Evolutionary conservation across 2,888 invertebrate genomes (phyloP).

Genomic region (Nemotelus nigrinus): DNA sequence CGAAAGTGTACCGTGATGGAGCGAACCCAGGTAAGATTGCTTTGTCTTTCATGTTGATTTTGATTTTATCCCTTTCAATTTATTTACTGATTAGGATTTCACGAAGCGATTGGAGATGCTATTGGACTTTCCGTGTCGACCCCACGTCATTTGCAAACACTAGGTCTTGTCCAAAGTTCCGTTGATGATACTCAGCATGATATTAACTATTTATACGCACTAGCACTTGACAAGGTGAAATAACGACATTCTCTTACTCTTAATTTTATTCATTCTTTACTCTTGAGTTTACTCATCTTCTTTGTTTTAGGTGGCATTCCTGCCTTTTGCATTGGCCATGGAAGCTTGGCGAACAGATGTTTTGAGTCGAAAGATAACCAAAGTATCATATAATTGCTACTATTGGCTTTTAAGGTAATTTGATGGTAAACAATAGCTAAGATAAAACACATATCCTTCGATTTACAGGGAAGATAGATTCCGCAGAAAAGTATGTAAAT

Average conservation of each 20-base stretch:
- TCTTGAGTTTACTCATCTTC: too few species aligned
- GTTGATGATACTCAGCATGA: conserved; percentile 84
- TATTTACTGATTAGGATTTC: conserved; percentile 75
- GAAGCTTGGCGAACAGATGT: conserved; percentile 90
- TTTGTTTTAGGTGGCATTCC: conserved; percentile 66
- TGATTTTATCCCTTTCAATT: not conserved
- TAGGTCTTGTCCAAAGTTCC: conserved; percentile 83
- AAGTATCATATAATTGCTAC: conserved; percentile 85
- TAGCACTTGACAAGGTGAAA: conserved; percentile 83
- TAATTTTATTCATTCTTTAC: not conserved
- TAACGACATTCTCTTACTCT: not conserved
- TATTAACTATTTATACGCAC: conserved; percentile 84
- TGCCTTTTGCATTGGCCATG: conserved; percentile 85
- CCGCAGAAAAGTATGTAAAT: too few species aligned
- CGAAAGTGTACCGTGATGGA: conserved; percentile 87
- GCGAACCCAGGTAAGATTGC: conserved; percentile 83
- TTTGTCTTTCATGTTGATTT: not conserved
- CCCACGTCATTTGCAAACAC: conserved; percentile 83
- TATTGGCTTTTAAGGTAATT: conserved; percentile 84
- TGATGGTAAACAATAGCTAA: not conserved
- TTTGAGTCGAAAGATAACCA: conserved; percentile 77
- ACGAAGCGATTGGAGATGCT: conserved; percentile 92
- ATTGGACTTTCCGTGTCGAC: conserved; percentile 86
- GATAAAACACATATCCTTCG: too few species aligned
- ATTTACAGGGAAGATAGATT: too few species aligned